A percentile compares a stretch with the other conserved stretches of the same genome.
Evolutionary conservation across 2,797 vertebrate genomes (phyloP).

Genomic region (Catharus ustulatus): DNA sequence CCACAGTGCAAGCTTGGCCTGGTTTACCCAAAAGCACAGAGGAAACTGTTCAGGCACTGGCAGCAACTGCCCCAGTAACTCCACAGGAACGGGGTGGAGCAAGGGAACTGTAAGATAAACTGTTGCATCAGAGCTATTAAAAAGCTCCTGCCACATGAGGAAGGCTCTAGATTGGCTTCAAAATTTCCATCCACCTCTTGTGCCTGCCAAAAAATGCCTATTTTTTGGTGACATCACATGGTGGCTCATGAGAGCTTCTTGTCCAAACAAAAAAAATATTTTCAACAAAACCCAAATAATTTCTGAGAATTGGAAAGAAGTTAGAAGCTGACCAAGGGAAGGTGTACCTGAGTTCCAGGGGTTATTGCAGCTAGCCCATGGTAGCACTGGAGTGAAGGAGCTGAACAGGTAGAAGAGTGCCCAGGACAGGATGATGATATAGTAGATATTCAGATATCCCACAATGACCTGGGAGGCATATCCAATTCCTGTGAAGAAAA

Average conservation of each 20-base stretch:
- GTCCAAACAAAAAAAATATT: neutral
- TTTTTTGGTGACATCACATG: neutral
- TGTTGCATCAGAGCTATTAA: neutral
- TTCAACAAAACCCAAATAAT: neutral
- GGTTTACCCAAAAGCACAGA: neutral
- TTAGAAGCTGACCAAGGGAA: neutral
- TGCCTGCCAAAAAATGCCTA: neutral
- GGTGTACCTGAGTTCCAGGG: conserved; percentile 88
- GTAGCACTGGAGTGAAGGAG: conserved; percentile 84
- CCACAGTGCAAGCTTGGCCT: neutral
- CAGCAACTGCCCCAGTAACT: neutral
- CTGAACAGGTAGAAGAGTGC: conserved; percentile 88
- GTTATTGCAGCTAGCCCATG: conserved; percentile 89
- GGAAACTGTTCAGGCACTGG: neutral
- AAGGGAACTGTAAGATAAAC: neutral
- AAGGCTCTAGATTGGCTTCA: neutral
- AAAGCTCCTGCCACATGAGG: neutral
- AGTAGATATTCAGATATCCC: conserved; percentile 87
- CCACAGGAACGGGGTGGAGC: neutral
- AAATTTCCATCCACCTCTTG: neutral
- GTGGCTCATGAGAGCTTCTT: neutral
- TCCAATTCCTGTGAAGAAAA: conserved; percentile 84
- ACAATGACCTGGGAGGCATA: conserved; percentile 88
- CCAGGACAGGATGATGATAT: conserved; percentile 91
- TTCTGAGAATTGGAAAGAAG: neutral